Evolutionary conservation across 2,888 invertebrate species (phyloP), one percentile per base, ranked within the genome.

Genomic region (Tribolium freemani): DNA sequence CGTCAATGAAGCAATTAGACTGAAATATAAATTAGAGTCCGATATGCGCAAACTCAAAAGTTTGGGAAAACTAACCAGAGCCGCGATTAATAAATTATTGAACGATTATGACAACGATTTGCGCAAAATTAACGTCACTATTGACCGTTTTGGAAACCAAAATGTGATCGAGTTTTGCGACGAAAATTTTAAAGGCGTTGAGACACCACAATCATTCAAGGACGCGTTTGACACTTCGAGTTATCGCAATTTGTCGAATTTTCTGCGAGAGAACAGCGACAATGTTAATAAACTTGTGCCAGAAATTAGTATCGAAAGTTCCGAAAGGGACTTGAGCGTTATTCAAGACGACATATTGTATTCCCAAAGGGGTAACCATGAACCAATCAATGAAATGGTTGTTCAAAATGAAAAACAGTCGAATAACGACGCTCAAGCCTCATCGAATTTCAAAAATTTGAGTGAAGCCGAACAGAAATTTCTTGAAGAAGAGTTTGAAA

Each of bases 1-100:
- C 0, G 9, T 82, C 16, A 79, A 80, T 56, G 61, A 74, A 48
- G 71, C 74, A 61, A 66, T 77, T 11, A 78, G 82, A 16, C 66
- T 84, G 2, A 85, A 83, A 69, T 84, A 85, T 72, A 80, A 82
- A 51, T 74, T 86, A 51, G 82, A 85, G 77, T 78, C 83, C 1
- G 78, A 83, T 63, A 72, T 86, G 6, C 76, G 82, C 69, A 77
- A 82, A 69, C 72, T 85, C 20, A 83, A 84, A 70, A 60, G 68
- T 1, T 78, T 80, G 61, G 75, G 76, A 4, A 75, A 79, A 72
- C 54, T 84, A 8, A 83, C 79, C 0, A 30, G 75, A 3, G 60
- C 76, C 0, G 74, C 77, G 51, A 69, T 84, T 0, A 79, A 83
- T 50, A 78, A 76, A 75, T 58, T 78, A 38, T 75, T 78, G 0